Base-by-base conservation (phyloP, 2,113 vertebrate species). In the Scomber japonicus region DNA sequence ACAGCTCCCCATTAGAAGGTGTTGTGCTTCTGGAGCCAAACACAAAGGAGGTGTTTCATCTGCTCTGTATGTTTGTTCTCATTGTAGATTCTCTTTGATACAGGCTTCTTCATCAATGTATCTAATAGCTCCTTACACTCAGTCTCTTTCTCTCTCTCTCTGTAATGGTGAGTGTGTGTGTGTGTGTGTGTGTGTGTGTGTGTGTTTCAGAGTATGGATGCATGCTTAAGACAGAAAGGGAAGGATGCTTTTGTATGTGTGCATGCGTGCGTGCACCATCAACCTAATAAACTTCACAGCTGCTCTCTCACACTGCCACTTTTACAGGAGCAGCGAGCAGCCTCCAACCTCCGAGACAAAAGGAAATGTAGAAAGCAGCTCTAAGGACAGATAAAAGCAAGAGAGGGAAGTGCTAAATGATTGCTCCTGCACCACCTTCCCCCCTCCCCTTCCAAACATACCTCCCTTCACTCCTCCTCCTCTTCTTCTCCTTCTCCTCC, bases 291-390 rank as follows among this genome's bases (percentile, higher is more conserved):
- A 90, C 64, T 90, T 85, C 82, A 64, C 63, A 84, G 85, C 81
- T 84, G 84, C 85, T 81, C 81, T 84, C 80, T 80, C 64, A 51
- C 86, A 57, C 65, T 51, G 81, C 67, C 73, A 80, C 79, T 89
- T 85, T 86, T 62, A 86, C 72, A 14, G 73, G 79, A 82, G 82
- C 51, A 17, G 62, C 11, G 60, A 78, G 84, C 62, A 81, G 81
- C 74, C 80, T 84, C 59, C 73, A 83, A 82, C 86, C 81, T 82
- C 80, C 8, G 67, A 91, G 88, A 93, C 91, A 91, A 91, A 94
- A 88, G 89, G 83, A 91, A 90, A 91, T 75, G 79, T 82, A 84
- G 91, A 93, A 91, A 91, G 82, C 90, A 60, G 88, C 90, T 92
- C 83, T 84, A 65, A 91, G 88, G 87, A 89, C 51, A 75, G 86